A percentile compares a stretch with the other conserved stretches of the same genome.
Conservation (phyloP, 2,888 invertebrate species). For the Pristionchus mayeri region DNA sequence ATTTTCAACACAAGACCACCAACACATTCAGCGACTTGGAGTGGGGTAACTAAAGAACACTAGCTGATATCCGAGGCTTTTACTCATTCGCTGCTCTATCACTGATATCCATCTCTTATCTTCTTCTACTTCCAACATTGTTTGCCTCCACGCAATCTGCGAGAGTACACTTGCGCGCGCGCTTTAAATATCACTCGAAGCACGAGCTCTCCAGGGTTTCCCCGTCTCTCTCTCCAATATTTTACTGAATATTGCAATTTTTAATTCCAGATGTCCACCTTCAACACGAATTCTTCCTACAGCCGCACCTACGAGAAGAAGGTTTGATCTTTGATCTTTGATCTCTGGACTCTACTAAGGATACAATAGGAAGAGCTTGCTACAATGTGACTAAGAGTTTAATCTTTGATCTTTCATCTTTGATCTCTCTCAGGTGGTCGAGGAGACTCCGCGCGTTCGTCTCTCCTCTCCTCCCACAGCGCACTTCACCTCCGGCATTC, state of each 20-base stretch:
- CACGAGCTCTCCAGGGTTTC: background rate
- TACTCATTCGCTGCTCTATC: background rate
- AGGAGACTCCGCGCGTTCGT: slow-evolving; percentile 46
- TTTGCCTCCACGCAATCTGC: background rate
- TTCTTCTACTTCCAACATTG: background rate
- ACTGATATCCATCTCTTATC: background rate
- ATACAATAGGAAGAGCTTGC: no score
- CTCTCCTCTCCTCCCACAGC: background rate
- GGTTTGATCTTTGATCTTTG: slow-evolving; percentile 24
- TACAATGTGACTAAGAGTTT: background rate
- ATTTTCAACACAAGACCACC: no score
- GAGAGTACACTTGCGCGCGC: background rate
- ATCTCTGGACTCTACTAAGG: no score
- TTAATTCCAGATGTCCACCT: slow-evolving; percentile 42
- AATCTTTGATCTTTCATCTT: background rate
- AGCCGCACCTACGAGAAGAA: slow-evolving; percentile 51
- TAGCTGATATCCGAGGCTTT: background rate
- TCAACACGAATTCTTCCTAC: slow-evolving; percentile 48
- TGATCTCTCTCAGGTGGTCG: slow-evolving; percentile 41
- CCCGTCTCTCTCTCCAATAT: background rate
- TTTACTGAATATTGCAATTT: background rate
- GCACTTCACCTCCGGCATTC: slow-evolving; percentile 20
- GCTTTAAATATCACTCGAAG: slow-evolving; percentile 13
- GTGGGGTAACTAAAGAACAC: no score
- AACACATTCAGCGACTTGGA: no score